Evolutionary conservation across 2,888 invertebrate genomes (phyloP).

Genomic region (Alcis repandata): DNA sequence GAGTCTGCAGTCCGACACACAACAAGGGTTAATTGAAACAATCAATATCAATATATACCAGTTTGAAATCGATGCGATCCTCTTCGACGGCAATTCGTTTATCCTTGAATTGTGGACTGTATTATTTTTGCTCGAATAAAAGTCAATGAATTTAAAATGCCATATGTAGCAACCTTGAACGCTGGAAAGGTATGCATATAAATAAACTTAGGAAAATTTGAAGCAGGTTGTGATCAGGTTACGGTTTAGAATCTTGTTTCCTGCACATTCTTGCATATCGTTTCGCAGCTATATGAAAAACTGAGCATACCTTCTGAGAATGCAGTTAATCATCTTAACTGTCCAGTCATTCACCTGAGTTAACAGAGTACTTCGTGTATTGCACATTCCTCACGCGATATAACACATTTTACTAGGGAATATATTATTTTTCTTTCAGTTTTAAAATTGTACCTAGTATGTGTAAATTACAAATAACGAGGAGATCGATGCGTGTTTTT

Average conservation of each 20-base stretch:
- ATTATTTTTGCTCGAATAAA: constrained; percentile 32
- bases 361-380: not conserved
- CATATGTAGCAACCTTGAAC: constrained; percentile 7
- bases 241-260: constrained; percentile 10
- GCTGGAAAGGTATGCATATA: constrained; percentile 12
- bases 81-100: constrained; percentile 41
- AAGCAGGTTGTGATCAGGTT: constrained; percentile 12
- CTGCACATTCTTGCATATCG: constrained; percentile 17
- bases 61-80: constrained; percentile 19
- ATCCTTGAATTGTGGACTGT: constrained; percentile 51
- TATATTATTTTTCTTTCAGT: not conserved
- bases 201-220: constrained; percentile 14
- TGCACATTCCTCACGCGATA: not conserved
- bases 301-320: constrained; percentile 26
- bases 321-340: constrained; percentile 38
- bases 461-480: not conserved
- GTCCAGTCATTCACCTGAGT: constrained; percentile 40
- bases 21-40: constrained; percentile 54
- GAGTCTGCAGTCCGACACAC: constrained; percentile 24
- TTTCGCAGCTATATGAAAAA: constrained; percentile 1
- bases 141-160: constrained; percentile 20
- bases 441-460: too few species aligned
- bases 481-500: not conserved
- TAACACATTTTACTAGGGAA: too few species aligned
- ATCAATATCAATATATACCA: constrained; percentile 30